Base-by-base conservation (phyloP, 2,113 vertebrate species). In the Cairina moschata region DNA sequence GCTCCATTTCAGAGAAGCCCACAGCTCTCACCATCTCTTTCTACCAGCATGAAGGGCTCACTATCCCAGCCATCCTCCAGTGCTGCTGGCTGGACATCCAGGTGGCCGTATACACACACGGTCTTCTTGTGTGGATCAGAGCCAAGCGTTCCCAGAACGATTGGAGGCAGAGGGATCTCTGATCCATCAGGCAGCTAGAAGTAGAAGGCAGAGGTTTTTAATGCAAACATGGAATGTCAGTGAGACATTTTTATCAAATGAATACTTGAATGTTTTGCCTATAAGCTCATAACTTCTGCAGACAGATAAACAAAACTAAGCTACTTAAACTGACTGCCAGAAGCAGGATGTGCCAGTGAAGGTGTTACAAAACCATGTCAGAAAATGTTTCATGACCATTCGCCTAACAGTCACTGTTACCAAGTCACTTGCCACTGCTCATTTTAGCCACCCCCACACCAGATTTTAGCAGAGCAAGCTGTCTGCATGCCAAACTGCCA, bases 51-150 rank as follows among this genome's bases (percentile, higher is more conserved):
- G 96, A 99, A 99, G 56, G 99, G 99, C 65, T 99, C 99, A 0
- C 99, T 99, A 55, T 99, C 99, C 99, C 99, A 99, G 80, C 99
- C 99, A 0, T 99, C 99, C 7, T 98, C 96, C 12, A 99, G 85
- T 18, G 93, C 96, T 1, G 99, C 99, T 8, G 99, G 99, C 91
- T 99, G 99, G 59, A 99, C 99, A 22, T 99, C 99, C 73, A 99
- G 97, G 77, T 99, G 99, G 13, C 99, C 99, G 0, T 99, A 99
- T 3, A 99, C 97, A 67, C 99, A 99, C 52, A 99, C 98, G 0
- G 98, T 99, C 94, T 99, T 99, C 97, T 99, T 99, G 60, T 5
- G 11, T 1, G 99, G 98, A 96, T 99, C 98, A 1, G 98, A 98
- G 40, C 99, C 99, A 73, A 99, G 95, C 6, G 77, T 96, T 23